A percentile compares a stretch with the other conserved stretches of the same genome.
phyloP scores from a whole-genome alignment of 2,797 vertebrate species.

The Helicolenus hilgendorfi region DNA sequence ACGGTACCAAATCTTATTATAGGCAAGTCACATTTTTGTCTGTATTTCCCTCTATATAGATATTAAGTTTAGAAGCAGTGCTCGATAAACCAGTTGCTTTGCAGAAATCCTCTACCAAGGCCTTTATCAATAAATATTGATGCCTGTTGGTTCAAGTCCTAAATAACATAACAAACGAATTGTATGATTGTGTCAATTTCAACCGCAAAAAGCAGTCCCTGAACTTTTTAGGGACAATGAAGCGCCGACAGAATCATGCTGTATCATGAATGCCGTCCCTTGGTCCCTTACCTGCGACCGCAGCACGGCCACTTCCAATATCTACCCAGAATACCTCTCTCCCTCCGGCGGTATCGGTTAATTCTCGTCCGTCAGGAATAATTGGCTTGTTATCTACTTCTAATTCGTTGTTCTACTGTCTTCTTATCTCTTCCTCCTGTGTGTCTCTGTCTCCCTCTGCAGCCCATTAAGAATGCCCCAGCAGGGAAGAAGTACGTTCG shows the following conservation, averaged over 20 bases:
- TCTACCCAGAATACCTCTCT: constrained; percentile 12
- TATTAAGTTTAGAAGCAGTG: background rate
- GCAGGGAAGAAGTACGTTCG: constrained; percentile 97
- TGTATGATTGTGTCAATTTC: background rate
- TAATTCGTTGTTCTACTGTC: constrained; percentile 33
- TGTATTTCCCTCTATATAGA: background rate
- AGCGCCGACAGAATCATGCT: background rate
- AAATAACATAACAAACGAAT: background rate
- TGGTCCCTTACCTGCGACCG: background rate
- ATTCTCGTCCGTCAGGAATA: constrained; percentile 64
- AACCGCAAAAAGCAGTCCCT: background rate
- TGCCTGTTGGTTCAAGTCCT: background rate
- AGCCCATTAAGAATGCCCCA: constrained; percentile 97
- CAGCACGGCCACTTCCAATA: background rate
- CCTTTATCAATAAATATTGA: background rate
- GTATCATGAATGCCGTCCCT: background rate
- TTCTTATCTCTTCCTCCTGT: constrained; percentile 34
- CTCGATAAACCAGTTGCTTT: background rate
- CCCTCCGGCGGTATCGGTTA: constrained; percentile 12
- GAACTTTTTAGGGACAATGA: background rate
- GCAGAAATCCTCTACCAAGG: background rate
- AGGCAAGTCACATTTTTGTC: background rate
- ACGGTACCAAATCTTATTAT: background rate
- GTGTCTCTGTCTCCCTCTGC: constrained; percentile 72
- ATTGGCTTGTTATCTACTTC: constrained; percentile 63